Base-by-base conservation (phyloP, 23 tunicate genomes). In the Botrylloides violaceus region DNA sequence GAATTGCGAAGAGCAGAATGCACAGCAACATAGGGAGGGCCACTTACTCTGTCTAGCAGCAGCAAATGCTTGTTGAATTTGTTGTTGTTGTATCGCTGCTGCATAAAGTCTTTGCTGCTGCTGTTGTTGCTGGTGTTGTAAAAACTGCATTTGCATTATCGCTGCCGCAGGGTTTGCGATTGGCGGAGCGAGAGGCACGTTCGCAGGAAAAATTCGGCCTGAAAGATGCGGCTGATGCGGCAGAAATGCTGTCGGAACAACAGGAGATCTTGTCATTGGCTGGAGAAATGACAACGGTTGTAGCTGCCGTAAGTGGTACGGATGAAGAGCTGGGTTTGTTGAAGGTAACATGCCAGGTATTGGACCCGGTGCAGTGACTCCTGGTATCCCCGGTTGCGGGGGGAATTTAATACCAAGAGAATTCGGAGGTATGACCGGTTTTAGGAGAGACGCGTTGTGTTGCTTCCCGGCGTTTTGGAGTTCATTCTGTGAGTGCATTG, bases 111-210 rank as follows among this genome's bases (percentile, higher is more conserved):
- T 56, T 25, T 65, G 68, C 38, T 59, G 34, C 50, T 70, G 74
- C 74, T 68, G 74, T 43, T 66, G 73, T 26, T 68, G 74, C 50
- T 83, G 90, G 6, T 83, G 81, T n/a, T n/a, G n/a, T 31, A 33
- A 31, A 25, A 76, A 72, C 62, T 84, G 92, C 83, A 84, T 78
- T 34, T 84, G 92, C 71, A 84, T 20, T 21, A 85, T 19, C n/a
- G 77, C 48, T 53, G 86, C 86, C 29, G 86, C 80, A 12, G 73
- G 83, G 49, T 49, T 27, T 4, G 36, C 21, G 29, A 71, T 36
- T 4, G 92, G 92, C 36, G 56, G 36, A 48, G 76, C 66, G 18
- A 55, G 77, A 30, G 72, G 34, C 9, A 73, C 71, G 23, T 72
- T 71, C 60, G 87, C 36, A 20, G 81, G 76, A 27, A 78, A 37